These are phyloP conservation scores for Carpatolechia fugitivella DNA, from an alignment of 2,888 invertebrate genomes.

Conservation along the genomic window DNA sequence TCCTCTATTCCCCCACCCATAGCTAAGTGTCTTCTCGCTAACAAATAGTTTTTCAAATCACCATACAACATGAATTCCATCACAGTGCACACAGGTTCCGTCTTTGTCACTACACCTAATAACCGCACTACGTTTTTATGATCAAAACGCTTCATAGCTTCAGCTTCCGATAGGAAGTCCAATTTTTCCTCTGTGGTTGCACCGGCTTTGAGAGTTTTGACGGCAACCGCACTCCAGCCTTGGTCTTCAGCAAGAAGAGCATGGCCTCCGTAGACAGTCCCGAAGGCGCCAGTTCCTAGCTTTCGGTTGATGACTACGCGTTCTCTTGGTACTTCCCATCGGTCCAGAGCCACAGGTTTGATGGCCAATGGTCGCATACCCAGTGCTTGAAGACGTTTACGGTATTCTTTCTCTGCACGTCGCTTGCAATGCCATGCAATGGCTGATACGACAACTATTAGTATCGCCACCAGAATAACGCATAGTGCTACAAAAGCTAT, in stretches of 20 bases:
- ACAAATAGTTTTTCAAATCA: conserved; percentile 92
- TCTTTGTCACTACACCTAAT: conserved; percentile 91
- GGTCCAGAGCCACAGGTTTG: conserved; percentile 80
- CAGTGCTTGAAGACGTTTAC: conserved; percentile 51
- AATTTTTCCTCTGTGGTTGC: conserved; percentile 91
- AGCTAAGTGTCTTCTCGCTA: conserved; percentile 91
- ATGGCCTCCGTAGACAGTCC: conserved; percentile 95
- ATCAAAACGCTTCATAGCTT: conserved; percentile 95
- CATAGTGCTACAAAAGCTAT: conserved; percentile 79
- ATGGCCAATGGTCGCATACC: conserved; percentile 51
- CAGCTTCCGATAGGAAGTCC: conserved; percentile 95
- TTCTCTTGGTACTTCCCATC: conserved; percentile 93
- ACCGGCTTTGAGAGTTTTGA: conserved; percentile 92
- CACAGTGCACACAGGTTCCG: conserved; percentile 92
- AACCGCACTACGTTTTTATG: conserved; percentile 93
- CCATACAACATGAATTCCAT: conserved; percentile 98
- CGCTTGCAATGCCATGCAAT: conserved; percentile 49
- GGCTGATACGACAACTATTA: conserved; percentile 41
- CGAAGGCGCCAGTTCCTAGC: conserved; percentile 94
- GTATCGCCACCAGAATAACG: conserved; percentile 35
- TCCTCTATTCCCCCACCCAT: conserved; percentile 85
- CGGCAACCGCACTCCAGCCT: conserved; percentile 92
- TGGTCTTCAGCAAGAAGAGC: conserved; percentile 80
- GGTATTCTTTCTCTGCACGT: conserved; percentile 54
- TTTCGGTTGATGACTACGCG: conserved; percentile 91